Evolutionary conservation across 2,888 invertebrate genomes (phyloP), one percentile per base, ranked within the genome.

Genomic region (Hyles lineata): DNA sequence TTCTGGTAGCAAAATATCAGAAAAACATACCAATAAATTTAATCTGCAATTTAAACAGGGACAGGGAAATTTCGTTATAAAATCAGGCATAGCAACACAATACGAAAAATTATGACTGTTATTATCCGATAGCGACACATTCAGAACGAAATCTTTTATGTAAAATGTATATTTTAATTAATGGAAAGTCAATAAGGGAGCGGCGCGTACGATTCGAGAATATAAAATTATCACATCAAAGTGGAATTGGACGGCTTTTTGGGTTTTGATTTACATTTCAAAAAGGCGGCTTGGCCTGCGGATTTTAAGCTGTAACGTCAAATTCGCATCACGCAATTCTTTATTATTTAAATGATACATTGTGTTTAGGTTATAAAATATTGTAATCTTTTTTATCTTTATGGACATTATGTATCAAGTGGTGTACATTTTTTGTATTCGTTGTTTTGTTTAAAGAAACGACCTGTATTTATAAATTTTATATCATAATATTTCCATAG

Each of bases 141-240:
- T 55, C 55, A 55, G 55, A 43, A 67, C 21, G 62, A 11, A n/a
- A 67, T 67, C 35, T 67, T 63, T 63, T 72, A 72, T 55, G 70
- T 74, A 76, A 76, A 78, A 80, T 81, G 79, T 83, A 84, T 84
- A 85, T 87, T 83, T 79, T 87, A 87, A 89, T 88, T 83, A 87
- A 88, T 83, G 85, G 80, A 85, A 89, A 89, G 85, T 85, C 85
- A 83, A 85, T 86, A 83, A 87, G 83, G 84, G 83, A 85, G 83
- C 83, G 82, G 78, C 76, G 82, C 81, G 83, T 82, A 79, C 80
- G 78, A 79, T 83, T 84, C 82, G 80, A 82, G 84, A 86, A 87
- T 85, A 87, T 87, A 83, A 86, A 90, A 93, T 93, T 92, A 92
- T 85, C 92, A 93, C 91, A 87, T 93, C 93, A 93, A 93, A 92